Base-by-base conservation (phyloP, 2,888 invertebrate genomes). In the Torymus tubicola region DNA sequence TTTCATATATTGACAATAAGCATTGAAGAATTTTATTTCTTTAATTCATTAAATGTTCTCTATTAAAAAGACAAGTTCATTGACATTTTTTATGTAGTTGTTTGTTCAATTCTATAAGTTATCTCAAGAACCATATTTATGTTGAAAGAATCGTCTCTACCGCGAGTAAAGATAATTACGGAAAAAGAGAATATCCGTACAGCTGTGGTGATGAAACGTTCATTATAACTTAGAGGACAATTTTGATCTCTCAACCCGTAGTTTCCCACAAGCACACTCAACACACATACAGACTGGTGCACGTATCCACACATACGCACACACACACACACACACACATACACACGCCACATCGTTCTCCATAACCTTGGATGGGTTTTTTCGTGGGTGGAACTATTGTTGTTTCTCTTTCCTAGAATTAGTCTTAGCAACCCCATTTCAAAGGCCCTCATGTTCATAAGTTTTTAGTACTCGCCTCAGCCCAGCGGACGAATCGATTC, bases 371-470 rank as follows among this genome's bases (percentile, higher is more conserved):
- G 58, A 24, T 69, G 53, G 31, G 18, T 61, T 72, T 70, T 72
- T 61, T 72, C 18, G 65, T 74, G 74, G 61, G 11, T 70, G 18
- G 70, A 78, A 50, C n/a, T 14, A 81, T 52, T 68, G 53, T 57
- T 67, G 50, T 78, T 52, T 67, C 61, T 70, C 65, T 21, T n/a
- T 70, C 21, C 31, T 75, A 75, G 75, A 53, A 53, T 73, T 78
- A 78, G 67, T 72, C 0, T 70, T 75, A 78, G 74, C 18, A 63
- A 67, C n/a, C 72, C 55, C 67, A 75, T 16, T 63, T 21, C 60
- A 18, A 77, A 68, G 65, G 50, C 65, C 67, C 73, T 71, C 16
- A 70, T 58, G 68, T 81, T 74, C 13, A 78, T 70, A 70, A 67
- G 31, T 61, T 64, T 73, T 61, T 81, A 81, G 81, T 69, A 70